phyloP scores from a whole-genome alignment of 2,113 vertebrate species.

The Sebastes schlegelii region DNA sequence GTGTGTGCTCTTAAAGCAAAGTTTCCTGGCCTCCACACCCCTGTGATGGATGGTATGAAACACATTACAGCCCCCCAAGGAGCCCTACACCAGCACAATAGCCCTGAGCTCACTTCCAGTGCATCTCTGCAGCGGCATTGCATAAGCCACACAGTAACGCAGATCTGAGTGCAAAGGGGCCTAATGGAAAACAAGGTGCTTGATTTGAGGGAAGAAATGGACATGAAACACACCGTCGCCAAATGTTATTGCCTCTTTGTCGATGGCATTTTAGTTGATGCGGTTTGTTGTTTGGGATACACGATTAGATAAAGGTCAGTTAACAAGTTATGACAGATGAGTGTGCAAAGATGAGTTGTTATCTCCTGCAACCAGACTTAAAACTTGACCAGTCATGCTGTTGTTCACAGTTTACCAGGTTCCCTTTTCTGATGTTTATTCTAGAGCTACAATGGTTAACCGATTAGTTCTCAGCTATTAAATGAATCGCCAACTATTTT shows the following conservation, averaged over 20 bases:
- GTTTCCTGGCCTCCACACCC: slow-evolving; percentile 79
- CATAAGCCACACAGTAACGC: slow-evolving; percentile 48
- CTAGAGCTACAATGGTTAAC: no score
- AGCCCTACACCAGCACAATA: slow-evolving; percentile 76
- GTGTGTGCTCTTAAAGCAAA: slow-evolving; percentile 78
- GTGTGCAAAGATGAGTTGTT: not conserved
- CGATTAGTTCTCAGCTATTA: no score
- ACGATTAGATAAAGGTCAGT: not conserved
- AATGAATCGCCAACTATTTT: no score
- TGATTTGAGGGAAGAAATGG: slow-evolving; percentile 47
- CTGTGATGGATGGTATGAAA: slow-evolving; percentile 80
- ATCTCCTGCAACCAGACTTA: not conserved
- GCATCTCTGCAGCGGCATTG: slow-evolving; percentile 55
- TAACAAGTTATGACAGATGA: slow-evolving; percentile 4
- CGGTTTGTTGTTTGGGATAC: slow-evolving; percentile 20
- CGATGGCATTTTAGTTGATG: not conserved
- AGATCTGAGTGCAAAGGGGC: slow-evolving; percentile 55
- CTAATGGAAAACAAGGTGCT: slow-evolving; percentile 67
- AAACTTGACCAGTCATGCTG: not conserved
- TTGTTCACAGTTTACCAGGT: not conserved
- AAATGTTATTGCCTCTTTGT: slow-evolving; percentile 18
- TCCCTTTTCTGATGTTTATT: not conserved
- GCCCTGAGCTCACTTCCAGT: slow-evolving; percentile 80
- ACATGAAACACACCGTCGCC: slow-evolving; percentile 10
- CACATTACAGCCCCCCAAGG: slow-evolving; percentile 81